Conservation (phyloP, 2,888 invertebrate genomes). For the Lagria hirta region DNA sequence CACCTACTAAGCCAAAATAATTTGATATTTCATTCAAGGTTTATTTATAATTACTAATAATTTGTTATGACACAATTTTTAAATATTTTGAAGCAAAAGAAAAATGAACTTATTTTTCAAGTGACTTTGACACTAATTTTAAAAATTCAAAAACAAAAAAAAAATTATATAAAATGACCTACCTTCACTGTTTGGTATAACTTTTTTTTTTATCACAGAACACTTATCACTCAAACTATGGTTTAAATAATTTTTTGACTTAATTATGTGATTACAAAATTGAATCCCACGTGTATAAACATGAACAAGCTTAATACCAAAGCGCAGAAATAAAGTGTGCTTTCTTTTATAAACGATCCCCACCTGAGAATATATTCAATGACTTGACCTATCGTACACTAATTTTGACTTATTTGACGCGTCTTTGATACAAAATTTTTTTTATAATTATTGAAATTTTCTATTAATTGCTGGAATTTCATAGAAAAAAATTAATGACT, state of each 20-base stretch:
- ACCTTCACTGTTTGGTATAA: too few relatives aligned
- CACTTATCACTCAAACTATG: slow-evolving; percentile 16
- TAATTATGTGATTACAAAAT: not conserved
- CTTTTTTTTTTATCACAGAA: slow-evolving; percentile 24
- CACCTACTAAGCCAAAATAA: too few relatives aligned
- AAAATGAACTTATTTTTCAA: too few relatives aligned
- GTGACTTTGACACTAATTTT: too few relatives aligned
- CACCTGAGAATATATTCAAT: slow-evolving; percentile 21
- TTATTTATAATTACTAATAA: slow-evolving; percentile 5
- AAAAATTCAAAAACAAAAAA: too few relatives aligned
- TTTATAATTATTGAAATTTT: too few relatives aligned
- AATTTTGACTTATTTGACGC: too few relatives aligned
- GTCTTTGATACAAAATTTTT: too few relatives aligned
- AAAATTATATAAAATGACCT: too few relatives aligned
- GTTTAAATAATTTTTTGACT: slow-evolving; percentile 4
- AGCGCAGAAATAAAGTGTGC: slow-evolving; percentile 9
- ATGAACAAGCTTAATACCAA: slow-evolving; percentile 15
- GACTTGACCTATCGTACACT: slow-evolving; percentile 24
- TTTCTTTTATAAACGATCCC: slow-evolving; percentile 24
- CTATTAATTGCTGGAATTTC: too few relatives aligned
- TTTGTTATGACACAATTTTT: not conserved
- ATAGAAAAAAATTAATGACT: too few relatives aligned
- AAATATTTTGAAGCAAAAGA: not conserved
- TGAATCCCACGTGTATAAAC: slow-evolving; percentile 13
- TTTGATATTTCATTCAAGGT: slow-evolving; percentile 6